These are phyloP conservation scores for Ochotona curzoniae DNA, from an alignment of 2,113 vertebrate genomes.

Conservation along the genomic window DNA sequence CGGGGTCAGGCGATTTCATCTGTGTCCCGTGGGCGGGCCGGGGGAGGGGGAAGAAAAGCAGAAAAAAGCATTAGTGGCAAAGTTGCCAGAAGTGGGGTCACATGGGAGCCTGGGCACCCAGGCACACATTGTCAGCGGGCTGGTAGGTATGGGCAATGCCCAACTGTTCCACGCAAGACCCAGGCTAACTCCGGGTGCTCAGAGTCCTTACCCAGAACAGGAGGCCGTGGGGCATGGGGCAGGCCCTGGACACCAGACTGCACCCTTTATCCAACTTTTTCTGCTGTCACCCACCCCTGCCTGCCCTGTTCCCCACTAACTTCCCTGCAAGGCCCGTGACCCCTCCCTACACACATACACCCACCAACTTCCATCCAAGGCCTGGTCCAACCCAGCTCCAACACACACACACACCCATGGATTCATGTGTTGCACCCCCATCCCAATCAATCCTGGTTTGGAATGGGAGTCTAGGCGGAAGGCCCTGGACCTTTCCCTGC, in stretches of 20 bases:
- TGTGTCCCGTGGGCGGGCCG: constrained; percentile 16
- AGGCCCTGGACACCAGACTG: background rate
- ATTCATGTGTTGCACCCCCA: too few species aligned
- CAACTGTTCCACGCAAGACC: too few species aligned
- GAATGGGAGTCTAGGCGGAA: background rate
- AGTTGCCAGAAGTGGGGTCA: background rate
- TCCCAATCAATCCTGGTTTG: background rate
- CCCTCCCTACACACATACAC: too few species aligned
- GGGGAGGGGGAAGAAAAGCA: background rate
- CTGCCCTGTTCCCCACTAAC: background rate
- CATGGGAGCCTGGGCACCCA: background rate
- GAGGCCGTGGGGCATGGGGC: background rate
- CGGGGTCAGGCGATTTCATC: constrained; percentile 73
- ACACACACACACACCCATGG: too few species aligned
- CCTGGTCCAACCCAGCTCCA: background rate
- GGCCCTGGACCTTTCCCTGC: background rate
- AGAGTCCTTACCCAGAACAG: background rate
- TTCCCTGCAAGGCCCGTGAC: background rate
- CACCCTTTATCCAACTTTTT: rapidly evolving
- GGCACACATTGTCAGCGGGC: rapidly evolving
- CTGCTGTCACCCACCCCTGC: background rate
- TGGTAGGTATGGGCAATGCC: background rate
- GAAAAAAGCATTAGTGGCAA: background rate
- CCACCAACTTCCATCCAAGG: background rate
- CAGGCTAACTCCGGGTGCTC: background rate